Evolutionary conservation across 2,113 vertebrate genomes (phyloP).

Genomic region (Rhinoptilus africanus): DNA sequence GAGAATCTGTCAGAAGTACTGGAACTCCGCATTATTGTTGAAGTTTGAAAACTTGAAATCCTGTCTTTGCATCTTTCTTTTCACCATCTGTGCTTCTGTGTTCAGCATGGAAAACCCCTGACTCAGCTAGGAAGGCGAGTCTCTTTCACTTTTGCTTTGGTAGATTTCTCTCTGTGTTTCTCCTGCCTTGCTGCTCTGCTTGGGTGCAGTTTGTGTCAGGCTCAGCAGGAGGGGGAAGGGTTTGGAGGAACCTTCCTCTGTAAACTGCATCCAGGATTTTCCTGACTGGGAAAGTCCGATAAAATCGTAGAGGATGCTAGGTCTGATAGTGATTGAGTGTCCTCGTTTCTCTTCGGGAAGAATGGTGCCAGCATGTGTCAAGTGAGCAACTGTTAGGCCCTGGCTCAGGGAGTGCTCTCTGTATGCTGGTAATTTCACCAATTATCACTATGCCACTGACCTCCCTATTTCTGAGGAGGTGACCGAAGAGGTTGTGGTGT

Average conservation of each 20-base stretch:
- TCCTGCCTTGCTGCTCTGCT: not conserved
- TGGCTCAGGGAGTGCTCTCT: not conserved
- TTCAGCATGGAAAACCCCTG: not conserved
- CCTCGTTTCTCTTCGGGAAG: not conserved
- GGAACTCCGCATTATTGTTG: not conserved
- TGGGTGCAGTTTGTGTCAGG: not conserved
- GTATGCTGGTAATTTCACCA: slow-evolving; percentile 18
- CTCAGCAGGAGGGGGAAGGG: not conserved
- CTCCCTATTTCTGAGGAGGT: not conserved
- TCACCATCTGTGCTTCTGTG: not conserved
- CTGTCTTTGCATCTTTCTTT: not conserved
- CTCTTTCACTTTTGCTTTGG: not conserved
- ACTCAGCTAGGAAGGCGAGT: not conserved
- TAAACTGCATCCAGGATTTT: not conserved
- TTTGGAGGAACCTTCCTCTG: not conserved
- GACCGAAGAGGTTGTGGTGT: not conserved
- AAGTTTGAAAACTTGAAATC: not conserved
- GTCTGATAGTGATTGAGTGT: not conserved
- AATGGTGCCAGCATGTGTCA: not conserved
- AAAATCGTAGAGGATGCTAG: not conserved
- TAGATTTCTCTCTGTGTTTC: not conserved
- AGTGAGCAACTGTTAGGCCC: not conserved
- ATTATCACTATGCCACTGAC: slow-evolving; percentile 17
- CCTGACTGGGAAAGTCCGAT: not conserved
- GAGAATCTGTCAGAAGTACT: not conserved